These are phyloP conservation scores for Phymanthus crucifer DNA, from an alignment of 92 coral and sea anemone species.

Conservation along the genomic window DNA sequence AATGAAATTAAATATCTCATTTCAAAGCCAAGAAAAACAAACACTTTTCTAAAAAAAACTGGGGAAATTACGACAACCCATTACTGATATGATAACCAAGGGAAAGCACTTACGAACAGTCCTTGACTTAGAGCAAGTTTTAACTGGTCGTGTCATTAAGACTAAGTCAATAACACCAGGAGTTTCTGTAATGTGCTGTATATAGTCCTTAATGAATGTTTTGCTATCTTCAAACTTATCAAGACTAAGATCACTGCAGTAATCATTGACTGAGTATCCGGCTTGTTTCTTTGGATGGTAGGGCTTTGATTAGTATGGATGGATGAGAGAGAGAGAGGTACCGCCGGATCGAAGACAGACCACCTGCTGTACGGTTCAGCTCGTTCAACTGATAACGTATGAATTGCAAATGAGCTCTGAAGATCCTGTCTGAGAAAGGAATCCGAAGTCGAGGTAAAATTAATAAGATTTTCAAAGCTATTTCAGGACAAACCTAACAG, in stretches of 20 bases:
- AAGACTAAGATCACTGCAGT: background rate
- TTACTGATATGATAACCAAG: background rate
- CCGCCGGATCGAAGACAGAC: background rate
- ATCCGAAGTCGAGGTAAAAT: background rate
- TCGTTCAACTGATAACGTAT: conserved; percentile 23
- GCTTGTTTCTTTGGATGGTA: background rate
- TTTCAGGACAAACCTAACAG: background rate
- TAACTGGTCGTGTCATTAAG: background rate
- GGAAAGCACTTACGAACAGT: background rate
- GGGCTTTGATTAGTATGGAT: background rate
- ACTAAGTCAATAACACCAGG: background rate
- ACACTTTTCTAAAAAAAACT: too few species aligned
- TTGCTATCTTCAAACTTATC: background rate
- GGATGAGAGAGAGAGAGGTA: too few species aligned
- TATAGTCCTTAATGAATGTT: too few species aligned
- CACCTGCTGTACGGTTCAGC: conserved; percentile 33
- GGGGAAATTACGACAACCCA: background rate
- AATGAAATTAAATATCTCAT: too few species aligned
- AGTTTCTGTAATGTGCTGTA: too few species aligned
- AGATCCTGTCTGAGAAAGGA: background rate
- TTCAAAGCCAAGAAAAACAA: too few species aligned
- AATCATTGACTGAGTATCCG: background rate
- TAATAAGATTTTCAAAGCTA: background rate
- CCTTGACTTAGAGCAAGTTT: background rate
- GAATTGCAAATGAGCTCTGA: conserved; percentile 26